Percentiles rank a stretch among this genome's conserved stretches.
phyloP scores from a whole-genome alignment of 2,888 invertebrate genomes.

The Pherbina coryleti region DNA sequence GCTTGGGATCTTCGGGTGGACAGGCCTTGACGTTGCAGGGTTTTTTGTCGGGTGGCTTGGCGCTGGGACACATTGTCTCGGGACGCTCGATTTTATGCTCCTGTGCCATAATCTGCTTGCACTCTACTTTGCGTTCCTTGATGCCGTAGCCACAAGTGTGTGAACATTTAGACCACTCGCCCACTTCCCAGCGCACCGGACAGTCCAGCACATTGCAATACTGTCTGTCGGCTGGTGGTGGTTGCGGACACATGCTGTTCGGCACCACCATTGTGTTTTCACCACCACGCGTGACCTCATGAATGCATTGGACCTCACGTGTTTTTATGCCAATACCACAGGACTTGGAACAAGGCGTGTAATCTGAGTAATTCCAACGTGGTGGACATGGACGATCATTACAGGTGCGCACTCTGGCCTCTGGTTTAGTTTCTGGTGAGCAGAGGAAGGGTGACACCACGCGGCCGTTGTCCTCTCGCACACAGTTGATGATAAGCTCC shows the following conservation, averaged over 20 bases:
- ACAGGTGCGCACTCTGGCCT: constrained; percentile 88
- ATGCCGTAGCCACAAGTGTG: constrained; percentile 92
- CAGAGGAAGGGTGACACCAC: constrained; percentile 91
- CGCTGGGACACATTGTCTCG: constrained; percentile 80
- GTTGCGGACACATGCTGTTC: constrained; percentile 90
- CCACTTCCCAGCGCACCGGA: constrained; percentile 89
- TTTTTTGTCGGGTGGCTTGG: constrained; percentile 82
- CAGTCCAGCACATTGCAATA: constrained; percentile 95
- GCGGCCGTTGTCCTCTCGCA: constrained; percentile 87
- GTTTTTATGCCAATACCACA: constrained; percentile 96
- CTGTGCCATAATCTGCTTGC: constrained; percentile 93
- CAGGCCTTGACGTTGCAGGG: constrained; percentile 89
- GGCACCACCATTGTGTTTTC: constrained; percentile 94
- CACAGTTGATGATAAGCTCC: constrained; percentile 90
- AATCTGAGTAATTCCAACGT: constrained; percentile 92
- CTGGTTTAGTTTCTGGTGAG: constrained; percentile 87
- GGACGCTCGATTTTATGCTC: constrained; percentile 89
- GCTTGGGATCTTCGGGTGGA: constrained; percentile 77
- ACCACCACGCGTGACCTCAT: constrained; percentile 84
- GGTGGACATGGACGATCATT: constrained; percentile 97
- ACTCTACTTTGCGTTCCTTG: constrained; percentile 85
- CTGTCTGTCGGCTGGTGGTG: constrained; percentile 88
- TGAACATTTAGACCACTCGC: constrained; percentile 92
- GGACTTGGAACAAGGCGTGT: constrained; percentile 89
- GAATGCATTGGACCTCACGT: constrained; percentile 76